Evolutionary conservation across 1,140 invertebrate genomes (phyloP), one percentile per base, ranked within the genome.

Genomic region (Brachionus paranguensis): DNA sequence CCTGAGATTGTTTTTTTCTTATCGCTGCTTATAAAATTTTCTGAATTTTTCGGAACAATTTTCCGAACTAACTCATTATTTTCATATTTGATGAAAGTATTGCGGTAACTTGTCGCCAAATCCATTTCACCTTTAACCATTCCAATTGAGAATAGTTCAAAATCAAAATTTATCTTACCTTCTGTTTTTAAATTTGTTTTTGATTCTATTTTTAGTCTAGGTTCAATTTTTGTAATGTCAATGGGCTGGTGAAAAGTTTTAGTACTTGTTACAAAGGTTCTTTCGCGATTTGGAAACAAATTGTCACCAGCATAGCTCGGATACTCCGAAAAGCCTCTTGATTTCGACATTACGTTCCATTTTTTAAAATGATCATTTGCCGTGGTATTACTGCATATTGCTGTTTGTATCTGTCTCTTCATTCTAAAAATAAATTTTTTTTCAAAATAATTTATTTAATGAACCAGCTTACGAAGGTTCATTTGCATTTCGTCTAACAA

Each of bases 11-110:
- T 8, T 10, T 50, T 50, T 76, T 50, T 76, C 47, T 53, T 47
- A 50, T 76, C 33, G 45, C 72, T 76, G 7, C 1, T 27, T 29
- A 76, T 37, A 47, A 76, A 41, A 43, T 43, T 50, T 50, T 53
- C 43, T 27, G 37, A 20, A 27, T 76, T 24, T 76, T 47, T 50
- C 0, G 72, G 43, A 2, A 47, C 8, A 50, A 76, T 27, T 76
- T 76, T 76, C 5, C n/a, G 27, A 12, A 47, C 72, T 27, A 27
- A 20, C 3, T 76, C 72, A 50, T 24, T 50, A 24, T 76, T 76
- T 27, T 76, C 72, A 76, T 50, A 76, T 50, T 76, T 76, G 24
- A 76, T 24, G 50, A 76, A 76, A 47, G 17, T 47, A 27, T 76
- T 12, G 11, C 72, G 43, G 50, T 76, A 76, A 47, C 45, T 76